Conservation (phyloP, 2,888 invertebrate genomes). For the Apotomis capreana region DNA sequence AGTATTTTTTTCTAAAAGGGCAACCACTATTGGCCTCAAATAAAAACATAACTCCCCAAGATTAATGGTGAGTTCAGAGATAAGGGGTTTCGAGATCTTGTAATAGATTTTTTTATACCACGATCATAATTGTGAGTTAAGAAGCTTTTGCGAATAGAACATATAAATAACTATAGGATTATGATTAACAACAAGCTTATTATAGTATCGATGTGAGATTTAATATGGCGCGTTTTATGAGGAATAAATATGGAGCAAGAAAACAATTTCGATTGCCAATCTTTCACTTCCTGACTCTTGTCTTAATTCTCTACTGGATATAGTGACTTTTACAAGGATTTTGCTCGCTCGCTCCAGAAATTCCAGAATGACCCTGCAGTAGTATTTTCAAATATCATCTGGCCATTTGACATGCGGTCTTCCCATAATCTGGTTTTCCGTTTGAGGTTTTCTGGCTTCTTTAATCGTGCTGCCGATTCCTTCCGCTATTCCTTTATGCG, state of each 20-base stretch:
- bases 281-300: too few relatives aligned
- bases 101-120: conserved; percentile 28
- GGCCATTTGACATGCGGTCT: too few relatives aligned
- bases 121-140: neutral
- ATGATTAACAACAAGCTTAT: neutral
- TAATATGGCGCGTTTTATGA: neutral
- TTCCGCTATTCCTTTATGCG: too few relatives aligned
- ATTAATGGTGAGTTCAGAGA: conserved; percentile 32
- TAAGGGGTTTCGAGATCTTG: conserved; percentile 32
- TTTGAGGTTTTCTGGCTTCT: too few relatives aligned
- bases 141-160: conserved; percentile 27
- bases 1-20: conserved; percentile 33
- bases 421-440: too few relatives aligned
- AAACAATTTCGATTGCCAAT: neutral
- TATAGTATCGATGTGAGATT: neutral
- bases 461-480: too few relatives aligned
- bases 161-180: neutral
- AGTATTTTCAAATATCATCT: too few relatives aligned
- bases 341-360: too few relatives aligned
- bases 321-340: too few relatives aligned
- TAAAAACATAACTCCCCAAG: conserved; percentile 38
- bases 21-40: conserved; percentile 24
- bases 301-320: too few relatives aligned
- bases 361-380: too few relatives aligned
- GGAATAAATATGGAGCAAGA: neutral